These are phyloP conservation scores for Latrodectus hesperus DNA, from an alignment of 2,888 invertebrate species.

Conservation along the genomic window DNA sequence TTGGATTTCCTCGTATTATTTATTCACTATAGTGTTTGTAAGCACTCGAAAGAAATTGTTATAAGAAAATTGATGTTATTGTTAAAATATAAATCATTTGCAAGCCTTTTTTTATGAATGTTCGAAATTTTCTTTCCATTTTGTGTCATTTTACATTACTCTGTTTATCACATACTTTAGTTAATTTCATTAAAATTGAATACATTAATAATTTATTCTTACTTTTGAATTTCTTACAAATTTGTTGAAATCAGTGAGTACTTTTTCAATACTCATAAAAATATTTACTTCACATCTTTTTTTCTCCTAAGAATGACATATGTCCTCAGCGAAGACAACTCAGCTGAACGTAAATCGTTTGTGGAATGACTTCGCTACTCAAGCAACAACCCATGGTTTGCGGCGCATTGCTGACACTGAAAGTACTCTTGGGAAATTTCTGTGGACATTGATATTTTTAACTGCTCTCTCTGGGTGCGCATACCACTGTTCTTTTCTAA, in stretches of 20 bases:
- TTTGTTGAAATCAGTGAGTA: too few relatives aligned
- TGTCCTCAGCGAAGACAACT: slow-evolving; percentile 19
- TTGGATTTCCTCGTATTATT: too few relatives aligned
- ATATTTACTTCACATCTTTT: neutral
- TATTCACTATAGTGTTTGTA: too few relatives aligned
- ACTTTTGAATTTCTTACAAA: too few relatives aligned
- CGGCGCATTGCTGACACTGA: slow-evolving; percentile 52
- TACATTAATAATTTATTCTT: neutral
- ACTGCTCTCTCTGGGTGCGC: slow-evolving; percentile 58
- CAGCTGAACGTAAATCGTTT: slow-evolving; percentile 15
- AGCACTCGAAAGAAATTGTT: too few relatives aligned
- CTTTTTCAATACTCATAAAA: neutral
- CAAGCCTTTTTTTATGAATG: too few relatives aligned
- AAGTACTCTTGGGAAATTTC: slow-evolving; percentile 35
- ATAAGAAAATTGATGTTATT: too few relatives aligned
- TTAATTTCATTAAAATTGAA: too few relatives aligned
- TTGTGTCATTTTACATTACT: too few relatives aligned
- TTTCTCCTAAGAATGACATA: slow-evolving; percentile 20
- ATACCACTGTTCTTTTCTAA: slow-evolving; percentile 67
- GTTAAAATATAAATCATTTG: too few relatives aligned
- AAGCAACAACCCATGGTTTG: slow-evolving; percentile 62
- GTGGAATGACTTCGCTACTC: slow-evolving; percentile 51
- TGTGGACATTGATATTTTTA: slow-evolving; percentile 63
- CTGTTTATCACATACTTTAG: too few relatives aligned
- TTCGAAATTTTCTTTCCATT: too few relatives aligned